phyloP scores from a whole-genome alignment of 2,797 vertebrate species.

The Micropoecilia bifurca region DNA sequence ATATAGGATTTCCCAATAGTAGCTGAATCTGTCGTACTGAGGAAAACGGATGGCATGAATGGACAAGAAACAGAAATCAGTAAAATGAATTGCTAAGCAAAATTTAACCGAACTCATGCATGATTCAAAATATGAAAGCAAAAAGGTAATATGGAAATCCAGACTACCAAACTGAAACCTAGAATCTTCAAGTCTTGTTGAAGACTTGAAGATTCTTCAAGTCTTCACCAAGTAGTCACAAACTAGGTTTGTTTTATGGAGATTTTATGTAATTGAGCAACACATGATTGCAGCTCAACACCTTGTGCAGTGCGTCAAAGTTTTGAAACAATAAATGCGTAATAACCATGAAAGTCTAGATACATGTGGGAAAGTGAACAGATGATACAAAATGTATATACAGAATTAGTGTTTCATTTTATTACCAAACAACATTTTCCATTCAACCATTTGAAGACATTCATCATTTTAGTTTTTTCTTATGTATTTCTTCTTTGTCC shows the following conservation, averaged over 20 bases:
- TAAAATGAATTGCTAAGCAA: background rate
- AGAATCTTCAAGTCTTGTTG: background rate
- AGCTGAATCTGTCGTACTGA: background rate
- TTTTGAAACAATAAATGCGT: background rate
- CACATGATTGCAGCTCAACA: background rate
- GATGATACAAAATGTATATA: background rate
- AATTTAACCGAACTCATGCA: background rate
- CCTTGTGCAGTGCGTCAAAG: background rate
- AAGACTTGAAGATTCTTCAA: no score
- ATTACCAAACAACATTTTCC: background rate
- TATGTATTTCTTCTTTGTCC: background rate
- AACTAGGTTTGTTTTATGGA: no score
- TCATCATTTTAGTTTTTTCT: background rate
- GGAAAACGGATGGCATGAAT: background rate
- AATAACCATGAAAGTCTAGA: background rate
- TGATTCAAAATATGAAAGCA: background rate
- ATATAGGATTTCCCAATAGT: background rate
- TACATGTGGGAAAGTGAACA: background rate
- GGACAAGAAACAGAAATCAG: background rate
- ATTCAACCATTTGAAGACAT: background rate
- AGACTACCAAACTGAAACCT: background rate
- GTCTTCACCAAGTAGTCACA: no score
- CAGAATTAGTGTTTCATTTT: background rate
- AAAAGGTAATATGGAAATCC: background rate
- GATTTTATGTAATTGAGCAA: background rate